phyloP scores from a whole-genome alignment of 2,113 vertebrate species.

The Misgurnus mizolepis region DNA sequence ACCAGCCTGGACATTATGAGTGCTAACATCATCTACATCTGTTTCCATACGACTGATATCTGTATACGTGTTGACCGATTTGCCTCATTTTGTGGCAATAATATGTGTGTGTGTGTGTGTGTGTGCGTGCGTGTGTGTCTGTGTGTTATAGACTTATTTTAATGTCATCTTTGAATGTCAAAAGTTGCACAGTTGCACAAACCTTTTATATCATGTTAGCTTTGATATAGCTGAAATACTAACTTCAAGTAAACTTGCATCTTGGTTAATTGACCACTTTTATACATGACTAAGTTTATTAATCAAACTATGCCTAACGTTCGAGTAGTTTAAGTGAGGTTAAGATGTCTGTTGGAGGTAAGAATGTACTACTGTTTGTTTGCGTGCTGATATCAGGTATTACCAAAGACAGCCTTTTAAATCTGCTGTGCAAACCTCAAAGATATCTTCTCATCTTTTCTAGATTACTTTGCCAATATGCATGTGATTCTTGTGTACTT shows the following conservation, averaged over 20 bases:
- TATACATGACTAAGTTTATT: constrained; percentile 14
- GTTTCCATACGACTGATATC: background rate
- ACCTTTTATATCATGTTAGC: constrained; percentile 26
- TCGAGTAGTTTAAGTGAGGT: constrained; percentile 59
- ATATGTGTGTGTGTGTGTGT: constrained; percentile 24
- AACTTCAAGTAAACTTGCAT: constrained; percentile 15
- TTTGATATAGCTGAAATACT: constrained; percentile 32
- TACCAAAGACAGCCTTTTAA: constrained; percentile 92
- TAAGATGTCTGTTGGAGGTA: constrained; percentile 70
- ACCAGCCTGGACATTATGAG: constrained; percentile 11
- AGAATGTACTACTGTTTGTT: constrained; percentile 82
- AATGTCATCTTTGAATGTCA: constrained; percentile 44
- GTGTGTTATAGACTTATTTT: constrained; percentile 15
- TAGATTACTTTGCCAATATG: constrained; percentile 64
- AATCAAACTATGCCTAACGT: constrained; percentile 19
- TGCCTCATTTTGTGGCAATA: background rate
- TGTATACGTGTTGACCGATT: background rate
- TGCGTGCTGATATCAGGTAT: constrained; percentile 81
- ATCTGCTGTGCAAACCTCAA: constrained; percentile 77
- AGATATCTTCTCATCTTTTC: constrained; percentile 64
- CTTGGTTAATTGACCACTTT: constrained; percentile 30
- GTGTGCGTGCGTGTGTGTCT: background rate
- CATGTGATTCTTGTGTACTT: constrained; percentile 64
- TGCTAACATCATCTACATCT: constrained; percentile 13
- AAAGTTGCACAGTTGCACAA: constrained; percentile 54